phyloP scores from a whole-genome alignment of 2,888 invertebrate species.

The Drosophila fungiperda region DNA sequence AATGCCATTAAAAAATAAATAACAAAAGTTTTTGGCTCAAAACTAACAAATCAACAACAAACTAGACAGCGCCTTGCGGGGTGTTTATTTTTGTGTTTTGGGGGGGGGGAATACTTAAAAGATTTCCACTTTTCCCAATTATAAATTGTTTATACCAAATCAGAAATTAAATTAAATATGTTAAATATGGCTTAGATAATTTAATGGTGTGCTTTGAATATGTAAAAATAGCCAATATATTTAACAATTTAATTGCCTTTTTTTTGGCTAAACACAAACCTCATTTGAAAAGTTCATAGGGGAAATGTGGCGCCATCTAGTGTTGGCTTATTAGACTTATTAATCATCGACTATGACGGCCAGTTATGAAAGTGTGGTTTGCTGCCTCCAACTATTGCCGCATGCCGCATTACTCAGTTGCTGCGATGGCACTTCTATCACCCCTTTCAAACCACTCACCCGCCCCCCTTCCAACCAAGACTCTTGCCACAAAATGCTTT shows the following conservation, averaged over 20 bases:
- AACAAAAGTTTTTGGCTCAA: slow-evolving; percentile 5
- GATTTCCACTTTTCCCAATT: background rate
- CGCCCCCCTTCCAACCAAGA: background rate
- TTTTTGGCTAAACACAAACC: background rate
- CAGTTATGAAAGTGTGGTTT: slow-evolving; percentile 17
- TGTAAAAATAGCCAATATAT: background rate
- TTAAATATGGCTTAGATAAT: background rate
- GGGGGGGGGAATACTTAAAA: background rate
- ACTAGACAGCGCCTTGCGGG: too few relatives aligned
- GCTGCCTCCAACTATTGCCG: background rate
- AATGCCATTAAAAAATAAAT: slow-evolving; percentile 17
- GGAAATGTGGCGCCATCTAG: slow-evolving; percentile 36
- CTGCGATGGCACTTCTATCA: slow-evolving; percentile 47
- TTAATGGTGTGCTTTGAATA: background rate
- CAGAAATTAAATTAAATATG: background rate
- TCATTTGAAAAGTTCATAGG: background rate
- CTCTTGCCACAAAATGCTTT: background rate
- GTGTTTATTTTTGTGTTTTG: background rate
- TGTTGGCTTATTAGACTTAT: slow-evolving; percentile 43
- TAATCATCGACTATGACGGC: slow-evolving; percentile 53
- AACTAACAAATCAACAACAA: too few relatives aligned
- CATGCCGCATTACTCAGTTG: slow-evolving; percentile 8
- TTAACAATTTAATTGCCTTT: background rate
- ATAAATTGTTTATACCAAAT: background rate
- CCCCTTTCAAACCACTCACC: too few relatives aligned